Percentiles rank a stretch among this genome's conserved stretches.
phyloP scores from a whole-genome alignment of 1,140 invertebrate genomes.

The Drosophila triauraria region DNA sequence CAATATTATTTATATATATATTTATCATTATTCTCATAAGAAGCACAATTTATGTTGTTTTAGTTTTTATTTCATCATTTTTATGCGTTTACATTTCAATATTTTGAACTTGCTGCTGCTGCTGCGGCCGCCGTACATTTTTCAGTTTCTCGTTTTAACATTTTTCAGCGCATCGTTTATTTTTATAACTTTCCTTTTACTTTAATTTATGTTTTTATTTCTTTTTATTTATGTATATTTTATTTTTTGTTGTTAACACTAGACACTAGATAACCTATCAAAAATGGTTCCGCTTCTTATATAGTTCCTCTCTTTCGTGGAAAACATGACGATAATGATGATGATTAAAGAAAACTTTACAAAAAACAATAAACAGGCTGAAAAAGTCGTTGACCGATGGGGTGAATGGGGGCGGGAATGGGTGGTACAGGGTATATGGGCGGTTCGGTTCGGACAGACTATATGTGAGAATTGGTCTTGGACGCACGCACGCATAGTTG shows the following conservation, averaged over 20 bases:
- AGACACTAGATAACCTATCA: conserved; percentile 70
- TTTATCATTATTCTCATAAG: conserved; percentile 74
- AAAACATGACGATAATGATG: conserved; percentile 37
- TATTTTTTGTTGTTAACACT: conserved; percentile 57
- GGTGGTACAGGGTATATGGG: neutral
- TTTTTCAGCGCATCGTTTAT: conserved; percentile 43
- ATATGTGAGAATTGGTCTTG: conserved; percentile 65
- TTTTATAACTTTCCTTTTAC: conserved; percentile 13
- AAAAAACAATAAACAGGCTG: conserved; percentile 41
- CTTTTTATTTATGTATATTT: conserved; percentile 33
- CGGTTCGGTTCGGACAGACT: conserved; percentile 26
- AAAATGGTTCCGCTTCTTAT: conserved; percentile 61
- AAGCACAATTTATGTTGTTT: conserved; percentile 70
- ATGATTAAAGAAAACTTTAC: conserved; percentile 42
- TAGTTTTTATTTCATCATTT: conserved; percentile 64
- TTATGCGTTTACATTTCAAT: conserved; percentile 79
- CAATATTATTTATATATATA: conserved; percentile 49
- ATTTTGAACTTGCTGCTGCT: conserved; percentile 69
- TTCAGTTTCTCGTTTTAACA: conserved; percentile 47
- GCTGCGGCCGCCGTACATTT: conserved; percentile 52
- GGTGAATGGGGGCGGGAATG: conserved; percentile 1
- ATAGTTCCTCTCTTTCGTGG: conserved; percentile 23
- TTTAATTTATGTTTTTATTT: conserved; percentile 25
- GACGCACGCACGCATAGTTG: conserved; percentile 73
- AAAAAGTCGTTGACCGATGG: conserved; percentile 28